A percentile compares a stretch with the other conserved stretches of the same genome.
Conservation (phyloP, 2,888 invertebrate species). For the Lissocephala sabroskyi region DNA sequence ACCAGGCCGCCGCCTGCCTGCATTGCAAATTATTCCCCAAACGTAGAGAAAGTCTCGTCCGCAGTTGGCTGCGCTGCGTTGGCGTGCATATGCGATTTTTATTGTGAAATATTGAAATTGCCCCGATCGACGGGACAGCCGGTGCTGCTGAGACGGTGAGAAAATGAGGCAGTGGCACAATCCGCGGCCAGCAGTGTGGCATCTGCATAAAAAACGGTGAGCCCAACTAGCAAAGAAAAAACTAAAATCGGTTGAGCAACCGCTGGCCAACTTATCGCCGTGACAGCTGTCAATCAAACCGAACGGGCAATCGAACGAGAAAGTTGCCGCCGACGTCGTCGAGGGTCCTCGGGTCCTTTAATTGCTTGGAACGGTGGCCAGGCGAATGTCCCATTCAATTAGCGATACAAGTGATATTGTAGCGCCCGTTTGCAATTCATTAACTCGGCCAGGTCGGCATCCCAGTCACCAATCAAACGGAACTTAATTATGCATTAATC, state of each 20-base stretch:
- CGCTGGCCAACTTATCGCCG: constrained; percentile 50
- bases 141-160: constrained; percentile 24
- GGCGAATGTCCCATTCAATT: constrained; percentile 38
- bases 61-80: too few species aligned
- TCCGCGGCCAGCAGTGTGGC: neutral
- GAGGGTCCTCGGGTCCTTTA: neutral
- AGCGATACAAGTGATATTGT: constrained; percentile 59
- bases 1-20: constrained; percentile 13
- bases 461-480: constrained; percentile 1
- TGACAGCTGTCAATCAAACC: constrained; percentile 62
- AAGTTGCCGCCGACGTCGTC: neutral
- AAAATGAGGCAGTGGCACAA: constrained; percentile 54
- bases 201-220: constrained; percentile 3
- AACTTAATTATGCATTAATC: constrained; percentile 12
- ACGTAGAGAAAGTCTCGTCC: constrained; percentile 18
- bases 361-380: neutral
- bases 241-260: constrained; percentile 32
- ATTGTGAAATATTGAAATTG: constrained; percentile 62
- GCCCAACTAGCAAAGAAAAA: too few species aligned
- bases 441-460: neutral
- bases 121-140: constrained; percentile 40
- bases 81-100: constrained; percentile 44
- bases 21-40: constrained; percentile 52
- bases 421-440: constrained; percentile 41
- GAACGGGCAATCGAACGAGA: neutral